Evolutionary conservation across 2,888 invertebrate genomes (phyloP).

Genomic region (Polydrusus tereticollis): DNA sequence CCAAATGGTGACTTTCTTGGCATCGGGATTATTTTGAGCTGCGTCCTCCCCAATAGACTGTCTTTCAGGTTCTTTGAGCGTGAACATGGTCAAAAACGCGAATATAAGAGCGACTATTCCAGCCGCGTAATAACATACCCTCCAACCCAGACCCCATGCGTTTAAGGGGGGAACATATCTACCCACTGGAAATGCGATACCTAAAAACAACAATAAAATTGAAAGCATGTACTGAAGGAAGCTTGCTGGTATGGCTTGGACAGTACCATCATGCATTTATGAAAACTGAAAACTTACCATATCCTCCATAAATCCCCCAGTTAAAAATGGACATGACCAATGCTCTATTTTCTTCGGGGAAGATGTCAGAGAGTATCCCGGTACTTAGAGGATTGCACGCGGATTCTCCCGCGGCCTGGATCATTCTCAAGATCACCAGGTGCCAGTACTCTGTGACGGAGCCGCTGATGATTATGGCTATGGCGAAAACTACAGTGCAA

Average conservation of each 20-base stretch:
- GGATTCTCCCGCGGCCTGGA: conserved; percentile 74
- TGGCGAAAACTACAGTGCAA: conserved; percentile 84
- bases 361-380: conserved; percentile 85
- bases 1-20: conserved; percentile 76
- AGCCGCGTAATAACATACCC: conserved; percentile 84
- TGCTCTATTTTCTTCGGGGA: conserved; percentile 85
- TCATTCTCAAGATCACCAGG: conserved; percentile 76
- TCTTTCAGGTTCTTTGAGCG: conserved; percentile 82
- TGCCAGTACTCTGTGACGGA: conserved; percentile 91
- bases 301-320: conserved; percentile 96
- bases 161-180: conserved; percentile 84
- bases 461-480: conserved; percentile 89
- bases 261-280: too few relatives aligned
- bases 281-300: conserved; percentile 75
- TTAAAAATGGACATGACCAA: conserved; percentile 93
- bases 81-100: conserved; percentile 79
- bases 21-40: conserved; percentile 58
- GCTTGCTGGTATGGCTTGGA: too few relatives aligned
- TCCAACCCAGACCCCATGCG: conserved; percentile 85
- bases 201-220: conserved; percentile 34
- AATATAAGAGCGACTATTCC: conserved; percentile 83
- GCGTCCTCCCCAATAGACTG: conserved; percentile 78
- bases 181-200: conserved; percentile 90
- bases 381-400: conserved; percentile 91
- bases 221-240: neutral